These are phyloP conservation scores for Oscheius onirici DNA, from an alignment of 2,888 invertebrate species.

Conservation along the genomic window DNA sequence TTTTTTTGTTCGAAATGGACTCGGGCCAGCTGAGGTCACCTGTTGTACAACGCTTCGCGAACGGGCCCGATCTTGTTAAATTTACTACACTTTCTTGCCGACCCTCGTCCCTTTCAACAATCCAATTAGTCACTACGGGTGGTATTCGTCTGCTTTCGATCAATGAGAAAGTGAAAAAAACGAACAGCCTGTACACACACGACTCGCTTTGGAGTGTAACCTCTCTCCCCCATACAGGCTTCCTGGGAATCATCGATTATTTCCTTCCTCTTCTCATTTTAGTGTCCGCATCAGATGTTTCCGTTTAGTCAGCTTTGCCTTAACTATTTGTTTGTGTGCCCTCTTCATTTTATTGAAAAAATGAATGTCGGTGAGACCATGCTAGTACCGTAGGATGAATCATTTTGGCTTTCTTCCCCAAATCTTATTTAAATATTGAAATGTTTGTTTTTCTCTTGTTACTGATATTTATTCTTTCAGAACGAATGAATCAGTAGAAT, in stretches of 20 bases:
- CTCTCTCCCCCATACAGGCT: too few species aligned
- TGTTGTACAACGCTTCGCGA: conserved; percentile 21
- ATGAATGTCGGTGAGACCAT: too few species aligned
- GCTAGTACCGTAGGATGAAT: too few species aligned
- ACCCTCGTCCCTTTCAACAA: not conserved
- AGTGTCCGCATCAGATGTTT: too few species aligned
- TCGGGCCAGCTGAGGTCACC: conserved; percentile 13
- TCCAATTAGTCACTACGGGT: conserved; percentile 21
- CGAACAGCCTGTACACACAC: not conserved
- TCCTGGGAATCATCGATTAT: too few species aligned
- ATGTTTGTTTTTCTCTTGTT: too few species aligned
- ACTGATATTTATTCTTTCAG: too few species aligned
- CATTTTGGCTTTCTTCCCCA: not conserved
- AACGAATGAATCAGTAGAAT: too few species aligned
- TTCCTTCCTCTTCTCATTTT: too few species aligned
- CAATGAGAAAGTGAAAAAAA: conserved; percentile 1
- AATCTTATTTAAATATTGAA: not conserved
- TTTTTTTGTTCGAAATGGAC: conserved; percentile 9
- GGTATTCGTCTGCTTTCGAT: conserved; percentile 2
- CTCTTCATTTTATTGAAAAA: too few species aligned
- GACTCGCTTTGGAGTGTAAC: not conserved
- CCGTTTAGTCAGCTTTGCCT: too few species aligned
- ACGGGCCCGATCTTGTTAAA: conserved; percentile 13
- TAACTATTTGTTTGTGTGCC: too few species aligned
- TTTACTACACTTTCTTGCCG: conserved; percentile 20